phyloP scores from a whole-genome alignment of 2,888 invertebrate genomes.

The Darwinula stevensoni region DNA sequence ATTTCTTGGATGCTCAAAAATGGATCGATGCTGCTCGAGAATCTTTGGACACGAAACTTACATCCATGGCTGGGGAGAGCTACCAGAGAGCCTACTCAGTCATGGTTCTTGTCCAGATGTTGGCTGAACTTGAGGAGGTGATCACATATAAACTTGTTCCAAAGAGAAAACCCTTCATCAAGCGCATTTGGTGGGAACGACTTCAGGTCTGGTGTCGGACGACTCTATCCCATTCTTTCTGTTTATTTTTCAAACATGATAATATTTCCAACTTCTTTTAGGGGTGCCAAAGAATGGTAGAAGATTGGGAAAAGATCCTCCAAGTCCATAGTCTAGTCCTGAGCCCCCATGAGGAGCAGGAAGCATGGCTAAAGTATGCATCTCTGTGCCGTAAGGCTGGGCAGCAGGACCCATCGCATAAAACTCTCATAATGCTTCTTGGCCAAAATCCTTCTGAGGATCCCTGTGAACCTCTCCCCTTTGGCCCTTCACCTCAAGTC shows the following conservation, averaged over 20 bases:
- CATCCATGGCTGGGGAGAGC: slow-evolving; percentile 84
- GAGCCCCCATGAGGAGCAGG: slow-evolving; percentile 72
- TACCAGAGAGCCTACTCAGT: slow-evolving; percentile 82
- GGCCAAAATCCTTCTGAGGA: too few relatives aligned
- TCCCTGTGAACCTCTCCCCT: too few relatives aligned
- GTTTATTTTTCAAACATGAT: too few relatives aligned
- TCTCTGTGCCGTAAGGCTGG: slow-evolving; percentile 81
- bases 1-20: slow-evolving; percentile 25
- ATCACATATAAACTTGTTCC: slow-evolving; percentile 81
- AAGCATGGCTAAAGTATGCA: slow-evolving; percentile 88
- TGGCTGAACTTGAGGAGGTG: slow-evolving; percentile 89
- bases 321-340: slow-evolving; percentile 80
- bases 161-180: slow-evolving; percentile 37
- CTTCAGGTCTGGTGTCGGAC: too few relatives aligned
- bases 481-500: too few relatives aligned
- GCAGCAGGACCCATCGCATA: slow-evolving; percentile 55
- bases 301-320: slow-evolving; percentile 92
- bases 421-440: slow-evolving; percentile 73
- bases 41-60: slow-evolving; percentile 76
- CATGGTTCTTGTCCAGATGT: slow-evolving; percentile 85
- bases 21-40: slow-evolving; percentile 77
- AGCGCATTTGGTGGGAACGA: slow-evolving; percentile 76
- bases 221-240: too few relatives aligned
- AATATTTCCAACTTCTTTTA: slow-evolving; percentile 11
- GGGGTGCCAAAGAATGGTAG: slow-evolving; percentile 77